Evolutionary conservation across 92 coral and sea anemone species (phyloP).

Genomic region (Porites rus): DNA sequence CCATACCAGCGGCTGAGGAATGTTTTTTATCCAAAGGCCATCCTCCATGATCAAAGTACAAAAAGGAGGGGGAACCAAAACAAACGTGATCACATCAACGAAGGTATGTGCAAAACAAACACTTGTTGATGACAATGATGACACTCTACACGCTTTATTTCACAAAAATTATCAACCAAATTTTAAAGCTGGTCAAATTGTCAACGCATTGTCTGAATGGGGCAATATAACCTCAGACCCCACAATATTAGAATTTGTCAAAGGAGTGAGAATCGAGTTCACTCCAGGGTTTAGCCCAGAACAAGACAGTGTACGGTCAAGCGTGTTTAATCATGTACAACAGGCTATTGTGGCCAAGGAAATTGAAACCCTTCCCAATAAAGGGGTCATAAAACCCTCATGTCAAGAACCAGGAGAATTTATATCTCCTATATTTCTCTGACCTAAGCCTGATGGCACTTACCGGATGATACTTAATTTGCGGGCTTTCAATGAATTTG

Average conservation of each 20-base stretch:
- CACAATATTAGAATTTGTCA: conserved; percentile 45
- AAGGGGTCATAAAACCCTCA: conserved; percentile 40
- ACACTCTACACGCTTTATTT: conserved; percentile 10
- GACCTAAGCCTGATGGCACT: conserved; percentile 53
- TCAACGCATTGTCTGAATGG: conserved; percentile 37
- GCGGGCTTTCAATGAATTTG: conserved; percentile 57
- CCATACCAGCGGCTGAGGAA: conserved; percentile 21
- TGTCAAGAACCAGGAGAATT: conserved; percentile 54
- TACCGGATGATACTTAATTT: conserved; percentile 46
- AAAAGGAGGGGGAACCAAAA: conserved; percentile 31
- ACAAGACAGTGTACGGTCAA: conserved; percentile 30
- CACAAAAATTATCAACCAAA: not conserved
- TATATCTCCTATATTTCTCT: conserved; percentile 52
- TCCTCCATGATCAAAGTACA: conserved; percentile 25
- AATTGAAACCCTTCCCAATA: conserved; percentile 48
- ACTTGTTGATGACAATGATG: conserved; percentile 8
- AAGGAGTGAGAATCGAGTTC: conserved; percentile 47
- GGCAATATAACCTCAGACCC: conserved; percentile 36
- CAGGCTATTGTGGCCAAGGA: conserved; percentile 44
- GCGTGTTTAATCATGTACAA: conserved; percentile 59
- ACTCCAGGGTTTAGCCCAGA: conserved; percentile 19
- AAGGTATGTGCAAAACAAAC: conserved; percentile 36
- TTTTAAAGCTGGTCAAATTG: conserved; percentile 22
- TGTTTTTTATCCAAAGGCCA: conserved; percentile 43
- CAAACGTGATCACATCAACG: conserved; percentile 4